These are phyloP conservation scores for Cololabis saira DNA, from an alignment of 2,113 vertebrate genomes.

Conservation along the genomic window DNA sequence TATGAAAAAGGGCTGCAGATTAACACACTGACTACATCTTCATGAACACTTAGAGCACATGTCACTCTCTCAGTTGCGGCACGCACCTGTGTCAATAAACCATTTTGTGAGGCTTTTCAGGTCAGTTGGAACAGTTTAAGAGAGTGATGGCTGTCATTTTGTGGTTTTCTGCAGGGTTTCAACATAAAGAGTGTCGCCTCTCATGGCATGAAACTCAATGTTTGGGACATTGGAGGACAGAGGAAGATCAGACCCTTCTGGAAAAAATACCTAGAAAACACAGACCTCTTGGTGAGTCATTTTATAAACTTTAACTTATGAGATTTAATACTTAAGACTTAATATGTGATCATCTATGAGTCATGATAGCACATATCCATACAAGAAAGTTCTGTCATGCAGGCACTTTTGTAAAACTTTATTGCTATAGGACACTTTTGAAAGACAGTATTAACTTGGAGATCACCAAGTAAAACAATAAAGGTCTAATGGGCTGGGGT, in stretches of 20 bases:
- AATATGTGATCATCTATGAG: no score
- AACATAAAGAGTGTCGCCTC: conserved; percentile 90
- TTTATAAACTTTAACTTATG: background rate
- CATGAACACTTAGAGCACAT: conserved; percentile 3
- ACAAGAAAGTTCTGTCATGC: no score
- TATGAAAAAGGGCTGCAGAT: conserved; percentile 41
- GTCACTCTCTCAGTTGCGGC: conserved; percentile 4
- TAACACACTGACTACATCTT: conserved; percentile 17
- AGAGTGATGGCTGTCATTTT: background rate
- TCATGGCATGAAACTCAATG: conserved; percentile 86
- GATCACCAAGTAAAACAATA: background rate
- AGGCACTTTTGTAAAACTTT: no score
- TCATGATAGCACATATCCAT: no score
- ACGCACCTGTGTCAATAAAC: background rate
- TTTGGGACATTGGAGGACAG: conserved; percentile 90
- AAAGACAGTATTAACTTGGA: no score
- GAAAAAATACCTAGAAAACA: conserved; percentile 89
- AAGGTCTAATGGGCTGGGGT: background rate
- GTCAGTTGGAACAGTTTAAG: conserved; percentile 2
- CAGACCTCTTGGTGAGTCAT: conserved; percentile 86
- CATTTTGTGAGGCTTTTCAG: conserved; percentile 1
- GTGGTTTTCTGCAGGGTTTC: conserved; percentile 80
- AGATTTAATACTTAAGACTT: background rate
- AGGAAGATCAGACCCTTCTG: conserved; percentile 87
- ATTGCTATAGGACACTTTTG: no score